Conservation (phyloP, 2,888 invertebrate species). For the Sericinus montela region DNA sequence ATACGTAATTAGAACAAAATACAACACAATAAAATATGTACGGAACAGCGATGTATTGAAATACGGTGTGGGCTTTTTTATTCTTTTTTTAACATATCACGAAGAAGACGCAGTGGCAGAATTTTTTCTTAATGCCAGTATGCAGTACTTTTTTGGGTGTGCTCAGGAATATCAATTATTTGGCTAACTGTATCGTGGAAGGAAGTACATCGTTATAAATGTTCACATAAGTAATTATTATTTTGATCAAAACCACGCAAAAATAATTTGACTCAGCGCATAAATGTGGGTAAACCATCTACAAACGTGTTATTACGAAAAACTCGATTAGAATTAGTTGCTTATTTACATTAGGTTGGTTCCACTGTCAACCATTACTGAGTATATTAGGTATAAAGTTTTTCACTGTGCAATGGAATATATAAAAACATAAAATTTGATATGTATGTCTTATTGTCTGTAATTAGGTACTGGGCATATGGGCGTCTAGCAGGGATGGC, state of each 20-base stretch:
- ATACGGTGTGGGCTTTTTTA: background rate
- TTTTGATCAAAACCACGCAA: conserved; percentile 26
- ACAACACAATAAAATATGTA: too few species aligned
- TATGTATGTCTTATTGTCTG: too few species aligned
- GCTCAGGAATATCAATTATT: conserved; percentile 17
- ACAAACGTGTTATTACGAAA: conserved; percentile 39
- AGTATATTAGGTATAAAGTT: too few species aligned
- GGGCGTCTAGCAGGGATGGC: too few species aligned
- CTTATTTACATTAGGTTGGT: conserved; percentile 31
- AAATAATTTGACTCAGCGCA: conserved; percentile 38
- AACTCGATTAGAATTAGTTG: conserved; percentile 36
- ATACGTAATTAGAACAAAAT: too few species aligned
- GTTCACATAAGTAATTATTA: conserved; percentile 15
- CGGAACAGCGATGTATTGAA: conserved; percentile 1
- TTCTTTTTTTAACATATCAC: conserved; percentile 14
- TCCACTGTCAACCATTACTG: conserved; percentile 19
- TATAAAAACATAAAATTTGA: too few species aligned
- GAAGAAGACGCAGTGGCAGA: conserved; percentile 16
- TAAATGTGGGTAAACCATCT: conserved; percentile 35
- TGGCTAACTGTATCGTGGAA: conserved; percentile 14
- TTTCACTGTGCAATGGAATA: too few species aligned
- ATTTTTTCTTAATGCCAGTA: conserved; percentile 14
- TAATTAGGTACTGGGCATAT: too few species aligned
- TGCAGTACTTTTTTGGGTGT: conserved; percentile 14
- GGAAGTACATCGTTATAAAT: conserved; percentile 1